phyloP scores from a whole-genome alignment of 2,797 vertebrate genomes.

The Anabacerthia variegaticeps region DNA sequence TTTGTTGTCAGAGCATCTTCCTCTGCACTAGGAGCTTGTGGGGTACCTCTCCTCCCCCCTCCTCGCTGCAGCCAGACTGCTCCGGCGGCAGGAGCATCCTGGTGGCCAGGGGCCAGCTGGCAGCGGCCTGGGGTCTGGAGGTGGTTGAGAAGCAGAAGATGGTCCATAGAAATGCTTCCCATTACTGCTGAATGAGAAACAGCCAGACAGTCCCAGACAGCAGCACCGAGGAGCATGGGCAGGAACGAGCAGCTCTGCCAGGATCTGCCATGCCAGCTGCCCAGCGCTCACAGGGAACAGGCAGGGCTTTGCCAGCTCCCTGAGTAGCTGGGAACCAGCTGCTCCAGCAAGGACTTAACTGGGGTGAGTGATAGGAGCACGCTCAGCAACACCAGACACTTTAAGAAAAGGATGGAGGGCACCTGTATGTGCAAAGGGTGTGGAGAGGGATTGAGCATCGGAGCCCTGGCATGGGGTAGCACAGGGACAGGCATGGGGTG shows the following conservation, averaged over 20 bases:
- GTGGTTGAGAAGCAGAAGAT: neutral
- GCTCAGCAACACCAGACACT: neutral
- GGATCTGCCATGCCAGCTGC: neutral
- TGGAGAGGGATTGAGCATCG: rapidly evolving
- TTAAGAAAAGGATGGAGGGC: neutral
- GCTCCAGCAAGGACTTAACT: neutral
- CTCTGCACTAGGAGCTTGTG: rapidly evolving
- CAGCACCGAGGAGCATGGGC: rapidly evolving
- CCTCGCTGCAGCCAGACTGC: neutral
- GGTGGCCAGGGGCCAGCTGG: neutral
- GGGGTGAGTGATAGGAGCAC: neutral
- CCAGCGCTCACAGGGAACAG: rapidly evolving
- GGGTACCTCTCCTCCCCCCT: neutral
- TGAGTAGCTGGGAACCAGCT: neutral
- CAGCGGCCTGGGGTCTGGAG: neutral
- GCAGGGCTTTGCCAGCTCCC: neutral
- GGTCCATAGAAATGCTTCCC: neutral
- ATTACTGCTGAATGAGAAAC: neutral
- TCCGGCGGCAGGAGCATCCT: neutral
- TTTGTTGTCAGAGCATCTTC: neutral
- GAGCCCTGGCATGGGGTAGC: neutral
- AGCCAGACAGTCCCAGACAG: neutral
- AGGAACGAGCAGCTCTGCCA: neutral
- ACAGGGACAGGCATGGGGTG: neutral
- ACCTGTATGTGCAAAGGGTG: neutral